Evolutionary conservation across 1,140 invertebrate species (phyloP).

Genomic region (Cardiocondyla obscurior): DNA sequence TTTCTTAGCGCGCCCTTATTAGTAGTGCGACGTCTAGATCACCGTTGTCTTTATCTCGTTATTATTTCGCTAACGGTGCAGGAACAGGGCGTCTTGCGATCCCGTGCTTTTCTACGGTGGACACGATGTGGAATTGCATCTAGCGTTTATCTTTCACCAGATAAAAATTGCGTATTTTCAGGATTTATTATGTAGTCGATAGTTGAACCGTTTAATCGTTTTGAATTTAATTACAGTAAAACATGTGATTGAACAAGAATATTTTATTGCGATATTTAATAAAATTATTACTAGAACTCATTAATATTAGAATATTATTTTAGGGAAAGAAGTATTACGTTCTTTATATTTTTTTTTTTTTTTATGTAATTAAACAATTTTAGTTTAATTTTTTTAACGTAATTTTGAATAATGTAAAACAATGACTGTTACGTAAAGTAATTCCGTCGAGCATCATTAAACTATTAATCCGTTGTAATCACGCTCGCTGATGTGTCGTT

Average conservation of each 20-base stretch:
- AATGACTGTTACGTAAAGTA: not conserved
- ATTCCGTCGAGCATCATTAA: not conserved
- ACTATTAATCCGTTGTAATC: not conserved
- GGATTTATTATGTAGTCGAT: not conserved
- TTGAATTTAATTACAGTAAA: no score
- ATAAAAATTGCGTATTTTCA: not conserved
- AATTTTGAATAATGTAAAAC: not conserved
- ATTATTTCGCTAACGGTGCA: conserved; percentile 54
- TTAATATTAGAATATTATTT: not conserved
- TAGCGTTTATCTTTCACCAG: not conserved
- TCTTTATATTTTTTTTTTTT: not conserved
- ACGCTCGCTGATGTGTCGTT: not conserved
- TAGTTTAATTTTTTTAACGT: not conserved
- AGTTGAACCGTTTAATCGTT: no score
- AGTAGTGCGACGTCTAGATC: not conserved
- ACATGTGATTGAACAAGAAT: no score
- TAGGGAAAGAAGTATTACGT: not conserved
- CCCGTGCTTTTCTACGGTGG: conserved; percentile 57
- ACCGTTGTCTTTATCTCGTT: conserved; percentile 30
- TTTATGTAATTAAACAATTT: not conserved
- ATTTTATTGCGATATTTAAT: no score
- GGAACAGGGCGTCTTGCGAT: not conserved
- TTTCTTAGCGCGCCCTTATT: conserved; percentile 27
- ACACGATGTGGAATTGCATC: conserved; percentile 6
- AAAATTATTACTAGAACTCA: no score